Evolutionary conservation across 2,113 vertebrate species (phyloP), one percentile per base, ranked within the genome.

Genomic region (Tragelaphus buxtoni): DNA sequence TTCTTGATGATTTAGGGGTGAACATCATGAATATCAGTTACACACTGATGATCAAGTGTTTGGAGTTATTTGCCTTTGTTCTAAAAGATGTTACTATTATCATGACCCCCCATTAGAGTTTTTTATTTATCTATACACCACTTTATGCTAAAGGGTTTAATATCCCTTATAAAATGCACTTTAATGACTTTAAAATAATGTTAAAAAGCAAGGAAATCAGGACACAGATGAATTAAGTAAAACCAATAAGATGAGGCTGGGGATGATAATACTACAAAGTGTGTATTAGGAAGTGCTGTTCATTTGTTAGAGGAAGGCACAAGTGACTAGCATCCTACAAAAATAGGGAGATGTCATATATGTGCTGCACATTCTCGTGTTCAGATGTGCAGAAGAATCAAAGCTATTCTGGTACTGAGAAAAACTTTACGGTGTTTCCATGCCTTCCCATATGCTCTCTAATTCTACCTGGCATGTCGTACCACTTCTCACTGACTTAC

Each of bases 41-140:
- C 28, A 83, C 20, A 53, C 3, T 30, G 55, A 69, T 65, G 26
- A 14, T 39, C 10, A 63, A 20, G 22, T 4, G 20, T 55, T 82
- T 90, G 26, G 39, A n/a, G 28, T 92, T 82, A 39, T 74, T 76
- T 95, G 4, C 14, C 49, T 90, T 87, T 77, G 17, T 89, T 92
- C 24, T 76, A 90, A 82, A 93, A 28, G 14, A n/a, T 83, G 4
- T 65, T 69, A 77, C 49, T 87, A 30, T 7, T 77, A 32, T 28
- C 39, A 1, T 90, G 61, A 87, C 2, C 4, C 4, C 3, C 18
- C 35, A 30, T 7, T 53, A 76, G 26, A 91, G 9, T 88, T 88
- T 84, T 92, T 77, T 65, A 69, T 63, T 86, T 69, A 83, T 51
- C 26, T 77, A 65, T 42, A 42, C 42, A 42, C 42, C 74, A 16